Conservation (phyloP, 2,113 vertebrate genomes). For the Cryptomyrus ogoouensis region DNA sequence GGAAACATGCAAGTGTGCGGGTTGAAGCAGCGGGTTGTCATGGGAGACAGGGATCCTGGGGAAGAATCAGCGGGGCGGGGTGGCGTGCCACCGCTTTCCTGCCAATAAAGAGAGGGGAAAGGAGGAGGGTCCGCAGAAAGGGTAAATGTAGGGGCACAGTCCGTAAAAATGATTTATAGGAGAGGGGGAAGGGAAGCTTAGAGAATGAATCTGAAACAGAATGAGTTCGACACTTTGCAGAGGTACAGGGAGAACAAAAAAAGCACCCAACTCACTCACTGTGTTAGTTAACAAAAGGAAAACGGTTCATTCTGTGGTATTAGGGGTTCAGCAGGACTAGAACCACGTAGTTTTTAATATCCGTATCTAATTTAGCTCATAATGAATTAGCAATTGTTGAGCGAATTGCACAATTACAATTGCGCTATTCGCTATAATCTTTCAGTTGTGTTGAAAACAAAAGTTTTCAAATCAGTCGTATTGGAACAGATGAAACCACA, state of each 20-base stretch:
- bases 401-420: background rate
- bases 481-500: background rate
- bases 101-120: background rate
- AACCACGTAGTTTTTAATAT: background rate
- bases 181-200: background rate
- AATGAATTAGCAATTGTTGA: background rate
- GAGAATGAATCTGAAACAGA: background rate
- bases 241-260: background rate
- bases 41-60: background rate
- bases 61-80: background rate
- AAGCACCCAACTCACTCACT: background rate
- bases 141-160: background rate
- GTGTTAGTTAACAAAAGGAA: background rate
- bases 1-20: background rate
- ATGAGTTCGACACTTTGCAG: background rate
- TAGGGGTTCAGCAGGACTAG: background rate
- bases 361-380: background rate
- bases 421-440: background rate
- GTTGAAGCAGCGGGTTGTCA: background rate
- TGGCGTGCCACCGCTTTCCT: background rate
- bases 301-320: background rate
- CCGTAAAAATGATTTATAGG: slow-evolving; percentile 5
- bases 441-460: background rate
- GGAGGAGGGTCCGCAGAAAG: background rate
- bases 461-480: background rate